Percentiles rank a stretch among this genome's conserved stretches.
Evolutionary conservation across 2,113 vertebrate species (phyloP).

Genomic region (Boulengeromyrus knoepffleri): DNA sequence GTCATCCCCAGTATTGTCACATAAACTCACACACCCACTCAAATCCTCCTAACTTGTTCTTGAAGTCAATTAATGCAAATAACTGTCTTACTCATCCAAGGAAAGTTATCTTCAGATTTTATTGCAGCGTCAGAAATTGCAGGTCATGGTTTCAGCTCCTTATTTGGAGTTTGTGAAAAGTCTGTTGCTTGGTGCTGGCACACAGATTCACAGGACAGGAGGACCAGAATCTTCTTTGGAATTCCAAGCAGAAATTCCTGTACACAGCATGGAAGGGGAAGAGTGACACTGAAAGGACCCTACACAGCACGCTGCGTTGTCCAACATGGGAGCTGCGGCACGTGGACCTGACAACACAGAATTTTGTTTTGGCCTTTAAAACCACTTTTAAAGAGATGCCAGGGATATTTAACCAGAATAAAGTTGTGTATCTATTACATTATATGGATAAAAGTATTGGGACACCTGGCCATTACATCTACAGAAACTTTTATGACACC

Average conservation of each 20-base stretch:
- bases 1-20: conserved; percentile 4
- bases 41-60: not conserved
- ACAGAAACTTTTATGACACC: too few species aligned
- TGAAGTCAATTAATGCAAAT: not conserved
- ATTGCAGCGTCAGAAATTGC: too few species aligned
- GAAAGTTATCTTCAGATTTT: not conserved
- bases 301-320: not conserved
- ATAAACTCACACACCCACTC: not conserved
- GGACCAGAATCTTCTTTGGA: not conserved
- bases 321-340: not conserved
- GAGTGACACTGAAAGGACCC: not conserved
- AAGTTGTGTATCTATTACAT: not conserved
- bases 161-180: not conserved
- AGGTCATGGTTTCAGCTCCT: conserved; percentile 18
- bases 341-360: not conserved
- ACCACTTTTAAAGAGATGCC: not conserved
- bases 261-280: not conserved
- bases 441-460: not conserved
- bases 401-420: not conserved
- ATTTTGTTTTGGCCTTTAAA: not conserved
- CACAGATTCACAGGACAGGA: not conserved
- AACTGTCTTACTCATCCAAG: not conserved
- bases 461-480: not conserved
- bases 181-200: not conserved
- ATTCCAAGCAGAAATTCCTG: not conserved